Conservation (phyloP, 2,113 vertebrate genomes). For the Scolopax mira region DNA sequence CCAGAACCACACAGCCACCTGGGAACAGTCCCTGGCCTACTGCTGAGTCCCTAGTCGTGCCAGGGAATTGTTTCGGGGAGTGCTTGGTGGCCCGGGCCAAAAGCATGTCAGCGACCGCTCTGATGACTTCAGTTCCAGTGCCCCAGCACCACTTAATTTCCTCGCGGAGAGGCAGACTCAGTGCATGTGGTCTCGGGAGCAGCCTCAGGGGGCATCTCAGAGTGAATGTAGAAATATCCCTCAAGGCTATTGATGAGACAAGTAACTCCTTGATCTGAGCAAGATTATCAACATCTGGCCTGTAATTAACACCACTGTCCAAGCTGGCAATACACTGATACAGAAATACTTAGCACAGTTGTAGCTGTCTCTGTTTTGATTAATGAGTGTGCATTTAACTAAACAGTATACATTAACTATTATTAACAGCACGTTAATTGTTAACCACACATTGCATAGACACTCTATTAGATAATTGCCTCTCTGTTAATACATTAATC, state of each 20-base stretch:
- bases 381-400: neutral
- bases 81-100: neutral
- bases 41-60: neutral
- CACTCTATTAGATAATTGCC: neutral
- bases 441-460: neutral
- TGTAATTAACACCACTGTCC: slow-evolving; percentile 33
- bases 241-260: neutral
- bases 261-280: neutral
- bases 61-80: slow-evolving; percentile 32
- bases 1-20: neutral
- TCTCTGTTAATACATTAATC: neutral
- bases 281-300: slow-evolving; percentile 36
- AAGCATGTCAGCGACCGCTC: neutral
- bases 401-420: neutral
- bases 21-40: neutral
- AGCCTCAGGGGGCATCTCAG: neutral
- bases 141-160: neutral
- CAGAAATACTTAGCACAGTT: neutral
- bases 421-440: neutral
- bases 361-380: slow-evolving; percentile 11
- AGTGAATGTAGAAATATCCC: slow-evolving; percentile 27
- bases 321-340: neutral
- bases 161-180: neutral
- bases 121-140: neutral
- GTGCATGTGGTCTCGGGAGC: slow-evolving; percentile 33